Conservation (phyloP, 2,888 invertebrate genomes). For the Dolichopus griseipennis region DNA sequence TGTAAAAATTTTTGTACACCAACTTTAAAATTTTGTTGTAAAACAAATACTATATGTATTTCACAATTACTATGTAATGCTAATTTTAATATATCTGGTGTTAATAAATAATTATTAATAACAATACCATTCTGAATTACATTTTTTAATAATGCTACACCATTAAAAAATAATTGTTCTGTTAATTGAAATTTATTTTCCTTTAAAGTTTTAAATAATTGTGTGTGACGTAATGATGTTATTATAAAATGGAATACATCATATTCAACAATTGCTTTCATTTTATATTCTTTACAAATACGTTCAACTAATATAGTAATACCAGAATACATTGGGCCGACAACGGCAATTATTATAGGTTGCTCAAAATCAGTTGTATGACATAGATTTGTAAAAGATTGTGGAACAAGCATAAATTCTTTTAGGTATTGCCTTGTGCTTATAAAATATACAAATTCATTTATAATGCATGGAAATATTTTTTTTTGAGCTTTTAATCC, state of each 20-base stretch:
- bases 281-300: conserved; percentile 47
- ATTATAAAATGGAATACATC: conserved; percentile 39
- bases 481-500: conserved; percentile 25
- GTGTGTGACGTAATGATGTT: conserved; percentile 46
- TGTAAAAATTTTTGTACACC: too few relatives aligned
- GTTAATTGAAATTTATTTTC: conserved; percentile 28
- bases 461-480: conserved; percentile 50
- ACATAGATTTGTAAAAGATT: conserved; percentile 47
- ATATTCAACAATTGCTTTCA: conserved; percentile 12
- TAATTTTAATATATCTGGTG: conserved; percentile 45
- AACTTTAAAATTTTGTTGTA: conserved; percentile 40
- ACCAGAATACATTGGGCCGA: conserved; percentile 56
- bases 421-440: conserved; percentile 44
- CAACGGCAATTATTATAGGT: conserved; percentile 49
- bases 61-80: conserved; percentile 47
- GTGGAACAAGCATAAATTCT: conserved; percentile 49
- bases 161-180: conserved; percentile 45
- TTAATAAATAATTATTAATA: conserved; percentile 54
- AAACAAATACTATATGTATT: conserved; percentile 50
- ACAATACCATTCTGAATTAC: conserved; percentile 50
- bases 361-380: conserved; percentile 45
- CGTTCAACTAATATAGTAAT: conserved; percentile 50
- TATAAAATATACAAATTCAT: conserved; percentile 53
- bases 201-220: conserved; percentile 29
- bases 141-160: conserved; percentile 48